Conservation (phyloP, 1,140 invertebrate genomes). For the Calycopis cecrops region DNA sequence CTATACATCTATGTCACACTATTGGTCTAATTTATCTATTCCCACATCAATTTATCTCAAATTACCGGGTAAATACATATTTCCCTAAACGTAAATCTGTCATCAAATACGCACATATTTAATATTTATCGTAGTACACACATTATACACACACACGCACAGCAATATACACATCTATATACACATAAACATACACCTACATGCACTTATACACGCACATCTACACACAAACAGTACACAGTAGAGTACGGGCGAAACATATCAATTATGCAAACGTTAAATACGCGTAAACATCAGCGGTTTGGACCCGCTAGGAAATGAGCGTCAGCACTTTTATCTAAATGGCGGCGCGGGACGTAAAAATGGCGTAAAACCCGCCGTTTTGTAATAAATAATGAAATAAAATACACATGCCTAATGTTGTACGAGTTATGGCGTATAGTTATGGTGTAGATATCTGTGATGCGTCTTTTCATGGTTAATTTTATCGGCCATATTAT, state of each 20-base stretch:
- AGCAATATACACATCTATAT: constrained; percentile 1
- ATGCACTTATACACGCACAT: no score
- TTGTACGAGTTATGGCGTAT: constrained; percentile 28
- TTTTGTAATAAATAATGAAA: constrained; percentile 68
- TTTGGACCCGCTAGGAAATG: constrained; percentile 53
- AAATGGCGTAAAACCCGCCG: constrained; percentile 64
- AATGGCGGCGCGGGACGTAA: constrained; percentile 59
- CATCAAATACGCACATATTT: constrained; percentile 6
- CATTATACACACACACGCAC: no score
- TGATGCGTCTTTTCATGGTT: constrained; percentile 6
- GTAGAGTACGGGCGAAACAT: constrained; percentile 9
- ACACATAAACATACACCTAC: no score
- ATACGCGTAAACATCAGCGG: constrained; percentile 32
- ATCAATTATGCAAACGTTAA: constrained; percentile 35
- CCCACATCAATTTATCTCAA: no score
- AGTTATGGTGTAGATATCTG: constrained; percentile 18
- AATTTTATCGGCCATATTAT: constrained; percentile 13
- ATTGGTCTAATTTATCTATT: no score
- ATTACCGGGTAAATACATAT: no score
- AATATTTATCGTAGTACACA: no score
- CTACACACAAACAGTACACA: no score
- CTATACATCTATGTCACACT: no score
- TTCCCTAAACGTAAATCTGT: no score
- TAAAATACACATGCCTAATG: constrained; percentile 47
- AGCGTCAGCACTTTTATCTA: constrained; percentile 66